phyloP scores from a whole-genome alignment of 1,140 invertebrate species.

The Drosophila ambigua region DNA sequence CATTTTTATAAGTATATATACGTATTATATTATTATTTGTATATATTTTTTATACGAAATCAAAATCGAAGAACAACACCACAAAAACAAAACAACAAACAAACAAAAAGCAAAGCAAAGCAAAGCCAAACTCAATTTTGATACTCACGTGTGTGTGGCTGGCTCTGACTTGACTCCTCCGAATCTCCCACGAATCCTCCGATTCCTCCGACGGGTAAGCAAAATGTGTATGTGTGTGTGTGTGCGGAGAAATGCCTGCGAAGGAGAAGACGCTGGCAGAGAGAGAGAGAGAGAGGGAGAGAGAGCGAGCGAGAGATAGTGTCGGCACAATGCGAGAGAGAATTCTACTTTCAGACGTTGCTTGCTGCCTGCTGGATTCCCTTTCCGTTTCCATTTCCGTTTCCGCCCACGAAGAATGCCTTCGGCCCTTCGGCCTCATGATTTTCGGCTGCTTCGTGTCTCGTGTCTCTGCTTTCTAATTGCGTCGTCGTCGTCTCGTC shows the following conservation, averaged over 20 bases:
- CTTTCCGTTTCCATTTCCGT: too few species aligned
- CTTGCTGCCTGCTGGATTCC: constrained; percentile 6
- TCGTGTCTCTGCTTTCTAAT: constrained; percentile 69
- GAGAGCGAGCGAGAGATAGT: constrained; percentile 11
- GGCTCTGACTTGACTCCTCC: too few species aligned
- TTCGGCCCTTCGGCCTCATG: constrained; percentile 44
- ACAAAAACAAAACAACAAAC: constrained; percentile 29
- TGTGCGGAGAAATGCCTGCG: constrained; percentile 4
- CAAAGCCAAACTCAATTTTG: constrained; percentile 53
- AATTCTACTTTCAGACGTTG: constrained; percentile 30
- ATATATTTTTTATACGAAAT: constrained; percentile 82
- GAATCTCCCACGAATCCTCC: constrained; percentile 67
- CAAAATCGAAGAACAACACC: constrained; percentile 41
- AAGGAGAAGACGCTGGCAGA: constrained; percentile 41
- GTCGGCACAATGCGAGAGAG: constrained; percentile 3
- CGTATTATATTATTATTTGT: constrained; percentile 80
- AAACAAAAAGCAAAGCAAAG: constrained; percentile 8
- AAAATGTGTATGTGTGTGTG: constrained; percentile 37
- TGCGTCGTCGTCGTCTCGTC: constrained; percentile 43
- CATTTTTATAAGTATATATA: constrained; percentile 79
- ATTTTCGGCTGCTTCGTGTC: constrained; percentile 68
- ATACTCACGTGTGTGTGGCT: constrained; percentile 24
- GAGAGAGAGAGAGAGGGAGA: constrained; percentile 2
- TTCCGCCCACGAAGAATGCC: constrained; percentile 59
- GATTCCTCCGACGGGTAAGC: constrained; percentile 74